These are phyloP conservation scores for Heterohyrax brucei DNA, from an alignment of 2,797 vertebrate genomes.

Conservation along the genomic window DNA sequence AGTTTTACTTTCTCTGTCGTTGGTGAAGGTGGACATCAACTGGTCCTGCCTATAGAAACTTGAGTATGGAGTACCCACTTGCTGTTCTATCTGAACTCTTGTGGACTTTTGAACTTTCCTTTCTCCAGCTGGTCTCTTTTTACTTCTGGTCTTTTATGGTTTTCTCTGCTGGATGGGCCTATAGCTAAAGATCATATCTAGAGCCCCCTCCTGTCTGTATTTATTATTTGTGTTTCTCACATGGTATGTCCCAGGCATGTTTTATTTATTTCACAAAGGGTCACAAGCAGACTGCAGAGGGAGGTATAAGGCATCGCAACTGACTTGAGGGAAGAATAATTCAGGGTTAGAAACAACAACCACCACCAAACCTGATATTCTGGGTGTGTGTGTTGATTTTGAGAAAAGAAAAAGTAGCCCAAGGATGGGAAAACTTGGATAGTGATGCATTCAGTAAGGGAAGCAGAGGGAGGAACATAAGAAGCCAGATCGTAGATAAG, in stretches of 20 bases:
- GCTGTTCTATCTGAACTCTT: constrained; percentile 48
- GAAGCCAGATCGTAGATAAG: background rate
- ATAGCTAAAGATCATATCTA: constrained; percentile 36
- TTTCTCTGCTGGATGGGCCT: constrained; percentile 18
- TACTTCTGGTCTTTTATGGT: constrained; percentile 52
- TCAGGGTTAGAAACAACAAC: constrained; percentile 43
- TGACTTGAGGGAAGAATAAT: constrained; percentile 18
- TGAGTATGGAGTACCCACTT: constrained; percentile 4
- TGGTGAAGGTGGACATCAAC: background rate
- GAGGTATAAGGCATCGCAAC: constrained; percentile 5
- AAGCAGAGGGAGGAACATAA: background rate
- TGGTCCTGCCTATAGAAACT: background rate
- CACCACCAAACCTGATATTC: background rate
- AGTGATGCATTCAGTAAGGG: constrained; percentile 33
- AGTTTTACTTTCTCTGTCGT: background rate
- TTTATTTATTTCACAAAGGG: constrained; percentile 68
- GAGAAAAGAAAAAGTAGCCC: constrained; percentile 37
- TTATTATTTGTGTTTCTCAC: constrained; percentile 51
- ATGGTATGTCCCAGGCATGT: constrained; percentile 39
- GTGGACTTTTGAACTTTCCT: constrained; percentile 30
- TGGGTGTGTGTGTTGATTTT: constrained; percentile 50
- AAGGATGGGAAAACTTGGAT: constrained; percentile 39
- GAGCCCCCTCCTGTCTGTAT: constrained; percentile 15
- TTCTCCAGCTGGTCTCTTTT: constrained; percentile 50
- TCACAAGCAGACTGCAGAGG: constrained; percentile 17